Percentiles rank a stretch among this genome's conserved stretches.
These are phyloP conservation scores for Dendrolimus punctatus DNA, from an alignment of 1,140 invertebrate species.

Conservation along the genomic window DNA sequence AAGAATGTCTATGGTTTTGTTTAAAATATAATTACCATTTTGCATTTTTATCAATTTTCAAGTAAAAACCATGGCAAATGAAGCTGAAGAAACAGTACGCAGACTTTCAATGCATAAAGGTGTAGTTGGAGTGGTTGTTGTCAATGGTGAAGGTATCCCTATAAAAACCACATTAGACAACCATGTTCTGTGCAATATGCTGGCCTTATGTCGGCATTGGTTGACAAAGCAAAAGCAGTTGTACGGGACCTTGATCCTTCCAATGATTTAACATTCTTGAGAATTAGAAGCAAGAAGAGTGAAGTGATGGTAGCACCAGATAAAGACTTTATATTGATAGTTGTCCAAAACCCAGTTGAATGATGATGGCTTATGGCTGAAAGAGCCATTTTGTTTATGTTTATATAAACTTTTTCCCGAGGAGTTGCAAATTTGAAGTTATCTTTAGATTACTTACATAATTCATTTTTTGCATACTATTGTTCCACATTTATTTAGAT, in stretches of 20 bases:
- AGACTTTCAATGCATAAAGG: constrained; percentile 80
- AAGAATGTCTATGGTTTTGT: too few relatives aligned
- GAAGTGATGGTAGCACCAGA: constrained; percentile 93
- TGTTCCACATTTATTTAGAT: not conserved
- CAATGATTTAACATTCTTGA: constrained; percentile 86
- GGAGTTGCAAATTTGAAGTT: too few relatives aligned
- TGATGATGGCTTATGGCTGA: constrained; percentile 33
- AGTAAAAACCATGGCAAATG: constrained; percentile 68
- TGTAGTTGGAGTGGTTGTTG: constrained; percentile 80
- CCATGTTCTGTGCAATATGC: constrained; percentile 82
- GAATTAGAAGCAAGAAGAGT: constrained; percentile 91
- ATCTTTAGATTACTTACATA: not conserved
- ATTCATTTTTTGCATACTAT: constrained; percentile 1
- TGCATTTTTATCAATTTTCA: not conserved
- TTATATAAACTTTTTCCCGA: too few relatives aligned
- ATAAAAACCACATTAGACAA: constrained; percentile 86
- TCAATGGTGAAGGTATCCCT: constrained; percentile 84
- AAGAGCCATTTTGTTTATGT: not conserved
- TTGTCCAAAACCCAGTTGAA: constrained; percentile 76
- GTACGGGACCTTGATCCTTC: constrained; percentile 84
- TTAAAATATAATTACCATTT: too few relatives aligned
- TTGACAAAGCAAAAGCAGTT: constrained; percentile 79
- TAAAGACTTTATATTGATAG: constrained; percentile 80
- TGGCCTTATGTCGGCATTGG: constrained; percentile 77
- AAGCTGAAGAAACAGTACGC: constrained; percentile 86